Evolutionary conservation across 2,113 vertebrate genomes (phyloP).

Genomic region (Vidua macroura): DNA sequence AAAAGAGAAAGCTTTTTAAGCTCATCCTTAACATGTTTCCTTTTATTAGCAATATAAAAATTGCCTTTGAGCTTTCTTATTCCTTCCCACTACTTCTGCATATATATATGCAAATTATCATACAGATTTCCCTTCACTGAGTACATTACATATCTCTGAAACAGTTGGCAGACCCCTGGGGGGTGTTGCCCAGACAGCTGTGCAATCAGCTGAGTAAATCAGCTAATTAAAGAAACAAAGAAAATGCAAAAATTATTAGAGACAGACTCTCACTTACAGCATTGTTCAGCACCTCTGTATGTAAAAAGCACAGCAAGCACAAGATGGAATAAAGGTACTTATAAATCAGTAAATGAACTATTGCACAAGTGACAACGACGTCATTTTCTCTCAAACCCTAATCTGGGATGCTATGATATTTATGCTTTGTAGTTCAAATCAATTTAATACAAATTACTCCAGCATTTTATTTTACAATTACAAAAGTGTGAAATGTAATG

Average conservation of each 20-base stretch:
- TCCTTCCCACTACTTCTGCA: constrained; percentile 15
- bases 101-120: constrained; percentile 46
- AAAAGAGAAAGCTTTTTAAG: constrained; percentile 44
- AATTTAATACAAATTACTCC: constrained; percentile 67
- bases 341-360: neutral
- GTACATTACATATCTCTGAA: constrained; percentile 44
- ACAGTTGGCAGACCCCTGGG: constrained; percentile 54
- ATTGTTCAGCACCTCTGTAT: constrained; percentile 43
- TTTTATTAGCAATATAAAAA: constrained; percentile 38
- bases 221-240: constrained; percentile 74
- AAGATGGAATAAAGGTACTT: neutral
- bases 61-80: constrained; percentile 31
- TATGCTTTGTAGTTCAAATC: constrained; percentile 65
- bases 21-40: constrained; percentile 18
- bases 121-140: constrained; percentile 35
- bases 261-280: neutral
- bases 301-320: constrained; percentile 25
- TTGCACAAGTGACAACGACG: neutral
- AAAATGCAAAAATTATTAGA: constrained; percentile 68
- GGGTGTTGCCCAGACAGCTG: constrained; percentile 59
- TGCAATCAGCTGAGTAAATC: constrained; percentile 71
- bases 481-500: constrained; percentile 39
- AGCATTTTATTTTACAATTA: constrained; percentile 50
- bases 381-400: neutral
- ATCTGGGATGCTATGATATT: constrained; percentile 35